phyloP scores from a whole-genome alignment of 2,113 vertebrate genomes.

The Corydoras maculifer region DNA sequence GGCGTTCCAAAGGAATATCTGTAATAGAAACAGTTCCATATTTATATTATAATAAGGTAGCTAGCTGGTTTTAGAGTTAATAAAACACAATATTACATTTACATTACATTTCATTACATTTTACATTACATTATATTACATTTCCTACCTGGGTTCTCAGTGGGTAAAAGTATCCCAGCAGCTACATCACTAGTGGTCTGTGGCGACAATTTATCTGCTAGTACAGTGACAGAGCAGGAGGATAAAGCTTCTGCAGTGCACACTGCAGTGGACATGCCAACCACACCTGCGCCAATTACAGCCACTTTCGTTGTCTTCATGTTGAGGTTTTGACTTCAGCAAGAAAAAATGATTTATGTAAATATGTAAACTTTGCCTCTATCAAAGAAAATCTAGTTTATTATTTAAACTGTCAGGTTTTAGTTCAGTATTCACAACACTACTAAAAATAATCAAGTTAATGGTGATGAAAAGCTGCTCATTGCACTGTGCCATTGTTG shows the following conservation, averaged over 20 bases:
- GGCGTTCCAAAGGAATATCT: slow-evolving; percentile 70
- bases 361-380: too few relatives aligned
- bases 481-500: too few relatives aligned
- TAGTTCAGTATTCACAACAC: too few relatives aligned
- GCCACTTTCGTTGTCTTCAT: slow-evolving; percentile 57
- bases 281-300: slow-evolving; percentile 79
- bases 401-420: too few relatives aligned
- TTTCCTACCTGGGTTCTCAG: slow-evolving; percentile 68
- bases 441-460: too few relatives aligned
- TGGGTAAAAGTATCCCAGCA: slow-evolving; percentile 79
- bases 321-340: not conserved
- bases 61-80: too few relatives aligned
- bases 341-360: too few relatives aligned
- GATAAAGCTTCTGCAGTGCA: slow-evolving; percentile 67
- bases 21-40: not conserved
- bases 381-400: too few relatives aligned
- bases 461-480: too few relatives aligned
- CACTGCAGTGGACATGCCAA: slow-evolving; percentile 82
- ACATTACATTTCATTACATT: too few relatives aligned
- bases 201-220: slow-evolving; percentile 79
- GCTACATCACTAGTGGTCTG: slow-evolving; percentile 84
- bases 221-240: slow-evolving; percentile 65
- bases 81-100: too few relatives aligned
- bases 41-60: not conserved
- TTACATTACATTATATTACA: not conserved